Base-by-base conservation (phyloP, 2,888 invertebrate species). In the Carabus problematicus region DNA sequence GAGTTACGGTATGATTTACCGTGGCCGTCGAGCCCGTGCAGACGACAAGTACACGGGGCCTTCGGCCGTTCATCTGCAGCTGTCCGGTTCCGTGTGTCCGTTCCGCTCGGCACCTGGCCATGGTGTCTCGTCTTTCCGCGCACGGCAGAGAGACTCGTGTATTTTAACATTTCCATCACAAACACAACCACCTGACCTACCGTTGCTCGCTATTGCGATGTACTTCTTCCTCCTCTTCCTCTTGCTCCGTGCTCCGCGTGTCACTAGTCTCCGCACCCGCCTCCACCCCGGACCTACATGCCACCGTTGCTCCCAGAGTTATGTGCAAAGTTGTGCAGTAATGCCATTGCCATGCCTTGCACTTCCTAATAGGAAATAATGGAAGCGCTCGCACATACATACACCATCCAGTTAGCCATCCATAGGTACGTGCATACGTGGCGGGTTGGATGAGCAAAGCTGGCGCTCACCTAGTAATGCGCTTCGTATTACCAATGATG, bases 281-380 rank as follows among this genome's bases (percentile, higher is more conserved):
- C n/a, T n/a, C n/a, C n/a, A n/a, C n/a, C n/a, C 29, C 29, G 29
- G 29, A 29, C 29, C 29, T 29, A 29, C 29, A n/a, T 6, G 29
- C 6, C 29, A 29, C 29, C 29, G 6, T 29, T 29, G 29, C 29
- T 29, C 3, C 12, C 45, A 54, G 18, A 54, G 54, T 54, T 54
- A 54, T 54, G 54, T 54, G 54, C 54, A 54, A 54, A 54, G 54
- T 54, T 54, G 54, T n/a, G 54, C 16, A n/a, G 54, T 54, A 54
- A 54, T 54, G 54, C 16, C 54, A 54, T n/a, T 16, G 54, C 54
- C 18, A 18, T 16, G 12, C 54, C 54, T 1, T 54, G 54, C 54
- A 54, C 54, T 54, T 54, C 54, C 54, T 54, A 54, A 54, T 54
- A 54, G 54, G 54, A 54, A 54, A 54, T 54, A 54, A 54, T 54